phyloP scores from a whole-genome alignment of 1,140 invertebrate genomes.

The Ruditapes philippinarum region DNA sequence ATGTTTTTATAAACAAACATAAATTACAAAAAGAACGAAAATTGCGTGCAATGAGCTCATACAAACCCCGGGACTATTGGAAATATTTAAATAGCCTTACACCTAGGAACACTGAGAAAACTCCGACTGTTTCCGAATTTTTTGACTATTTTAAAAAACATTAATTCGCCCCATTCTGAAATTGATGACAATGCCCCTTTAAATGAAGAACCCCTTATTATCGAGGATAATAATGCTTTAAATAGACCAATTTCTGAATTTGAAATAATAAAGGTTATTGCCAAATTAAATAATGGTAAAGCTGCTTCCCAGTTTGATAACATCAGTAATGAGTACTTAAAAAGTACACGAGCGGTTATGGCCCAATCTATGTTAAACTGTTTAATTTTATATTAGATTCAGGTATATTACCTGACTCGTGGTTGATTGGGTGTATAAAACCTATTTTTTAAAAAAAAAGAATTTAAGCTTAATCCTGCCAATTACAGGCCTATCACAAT shows the following conservation, averaged over 20 bases:
- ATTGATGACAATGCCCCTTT: neutral
- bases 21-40: neutral
- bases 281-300: neutral
- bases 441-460: slow-evolving; percentile 68
- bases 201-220: neutral
- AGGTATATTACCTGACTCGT: slow-evolving; percentile 39
- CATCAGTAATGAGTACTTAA: slow-evolving; percentile 28
- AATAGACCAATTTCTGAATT: neutral
- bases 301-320: neutral
- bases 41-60: neutral
- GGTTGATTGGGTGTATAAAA: slow-evolving; percentile 43
- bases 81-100: neutral
- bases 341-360: slow-evolving; percentile 29
- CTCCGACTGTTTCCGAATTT: neutral
- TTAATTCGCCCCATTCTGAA: neutral
- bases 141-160: neutral
- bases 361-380: slow-evolving; percentile 28
- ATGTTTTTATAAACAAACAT: neutral
- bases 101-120: neutral
- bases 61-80: neutral
- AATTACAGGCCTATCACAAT: slow-evolving; percentile 58
- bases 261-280: neutral
- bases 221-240: neutral
- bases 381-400: slow-evolving; percentile 66
- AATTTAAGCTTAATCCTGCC: slow-evolving; percentile 3